Evolutionary conservation across 1,140 invertebrate species (phyloP), one percentile per base, ranked within the genome.

Genomic region (Batillaria attramentaria): DNA sequence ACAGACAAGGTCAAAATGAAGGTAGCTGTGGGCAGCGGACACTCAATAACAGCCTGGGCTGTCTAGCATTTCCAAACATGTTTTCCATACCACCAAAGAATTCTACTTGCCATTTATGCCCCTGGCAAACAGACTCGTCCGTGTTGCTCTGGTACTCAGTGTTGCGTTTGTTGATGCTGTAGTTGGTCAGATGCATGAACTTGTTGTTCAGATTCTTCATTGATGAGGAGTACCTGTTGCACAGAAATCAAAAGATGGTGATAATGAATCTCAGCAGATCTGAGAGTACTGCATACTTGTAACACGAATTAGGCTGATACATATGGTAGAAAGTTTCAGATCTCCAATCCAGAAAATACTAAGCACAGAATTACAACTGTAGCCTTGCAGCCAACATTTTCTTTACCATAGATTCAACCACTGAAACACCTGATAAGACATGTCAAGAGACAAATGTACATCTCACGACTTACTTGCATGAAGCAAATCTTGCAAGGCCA

Each of bases 401-500:
- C n/a, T n/a, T n/a, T n/a, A n/a, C n/a, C n/a, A n/a, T n/a, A n/a
- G n/a, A n/a, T n/a, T n/a, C n/a, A n/a, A n/a, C n/a, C n/a, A n/a
- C n/a, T n/a, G n/a, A 60, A 76, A 28, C 31, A 60, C 46, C 31
- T 35, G 33, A 28, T 28, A n/a, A 79, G 16, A 35, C 46, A 69
- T 72, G 37, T 73, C 16, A 6, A 54, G 37, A 6, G 33, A 20
- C 31, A 72, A 31, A 31, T 74, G 31, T 28, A n/a, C 18, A 72
- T 43, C 33, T 8, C 50, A 72, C n/a, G n/a, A 85, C 87, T 86
- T 88, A 91, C 90, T 91, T 91, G 84, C 85, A 85, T 4, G 91
- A 91, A 18, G 90, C 90, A 87, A 91, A 91, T 81, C 91, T 85
- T 43, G 97, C 97, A 24, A 99, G 91, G 0, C 98, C 98, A 89